phyloP scores from a whole-genome alignment of 2,888 invertebrate species.

The Caenorhabditis sp. region DNA sequence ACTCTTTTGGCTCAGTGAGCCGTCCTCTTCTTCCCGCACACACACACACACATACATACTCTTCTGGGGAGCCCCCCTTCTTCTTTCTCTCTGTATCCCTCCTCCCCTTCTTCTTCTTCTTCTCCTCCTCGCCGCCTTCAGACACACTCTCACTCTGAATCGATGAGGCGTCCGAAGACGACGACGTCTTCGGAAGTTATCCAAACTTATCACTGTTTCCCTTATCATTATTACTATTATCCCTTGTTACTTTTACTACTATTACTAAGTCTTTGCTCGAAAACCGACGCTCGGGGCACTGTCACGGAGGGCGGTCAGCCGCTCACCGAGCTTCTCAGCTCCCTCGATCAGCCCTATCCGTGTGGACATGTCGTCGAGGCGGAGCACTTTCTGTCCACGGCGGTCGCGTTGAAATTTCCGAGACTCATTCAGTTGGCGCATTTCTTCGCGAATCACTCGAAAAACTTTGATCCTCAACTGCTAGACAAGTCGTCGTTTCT shows the following conservation, averaged over 20 bases:
- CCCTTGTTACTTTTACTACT: no score
- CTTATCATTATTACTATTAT: constrained; percentile 12
- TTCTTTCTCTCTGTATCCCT: constrained; percentile 15
- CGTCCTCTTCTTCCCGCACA: neutral
- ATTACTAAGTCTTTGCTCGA: neutral
- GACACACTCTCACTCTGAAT: constrained; percentile 37
- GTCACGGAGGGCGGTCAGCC: constrained; percentile 44
- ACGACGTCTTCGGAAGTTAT: constrained; percentile 18
- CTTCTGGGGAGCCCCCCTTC: neutral
- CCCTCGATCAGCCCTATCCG: constrained; percentile 59
- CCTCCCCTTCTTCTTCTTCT: constrained; percentile 17
- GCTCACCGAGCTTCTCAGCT: constrained; percentile 55
- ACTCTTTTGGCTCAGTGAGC: constrained; percentile 4
- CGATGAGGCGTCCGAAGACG: constrained; percentile 63
- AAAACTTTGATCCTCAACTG: constrained; percentile 54
- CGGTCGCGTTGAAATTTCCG: constrained; percentile 64
- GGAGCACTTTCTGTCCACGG: constrained; percentile 61
- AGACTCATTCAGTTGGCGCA: constrained; percentile 66
- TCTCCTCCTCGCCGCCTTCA: constrained; percentile 1
- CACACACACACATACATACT: neutral
- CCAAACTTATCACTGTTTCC: neutral
- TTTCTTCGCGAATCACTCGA: constrained; percentile 71
- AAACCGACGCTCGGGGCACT: neutral
- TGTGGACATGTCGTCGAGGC: constrained; percentile 70
- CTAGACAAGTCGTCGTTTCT: constrained; percentile 56